phyloP scores from a whole-genome alignment of 2,113 vertebrate genomes.

The Antechinus stuartii region DNA sequence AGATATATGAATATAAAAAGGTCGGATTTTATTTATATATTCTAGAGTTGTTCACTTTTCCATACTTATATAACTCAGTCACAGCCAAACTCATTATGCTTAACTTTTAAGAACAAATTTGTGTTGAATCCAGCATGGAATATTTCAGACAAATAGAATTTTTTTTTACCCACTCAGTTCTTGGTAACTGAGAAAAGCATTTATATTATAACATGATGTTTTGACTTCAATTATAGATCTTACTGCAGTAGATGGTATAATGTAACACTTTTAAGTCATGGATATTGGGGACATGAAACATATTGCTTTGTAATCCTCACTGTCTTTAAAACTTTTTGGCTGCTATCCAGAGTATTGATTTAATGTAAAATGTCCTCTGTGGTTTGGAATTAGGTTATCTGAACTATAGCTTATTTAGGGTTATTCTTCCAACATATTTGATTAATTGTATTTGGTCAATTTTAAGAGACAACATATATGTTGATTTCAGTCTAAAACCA shows the following conservation, averaged over 20 bases:
- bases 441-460: neutral
- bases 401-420: neutral
- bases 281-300: neutral
- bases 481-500: neutral
- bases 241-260: neutral
- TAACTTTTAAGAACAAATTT: constrained; percentile 27
- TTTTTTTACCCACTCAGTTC: constrained; percentile 23
- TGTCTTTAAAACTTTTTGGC: neutral
- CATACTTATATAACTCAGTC: neutral
- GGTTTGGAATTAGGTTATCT: neutral
- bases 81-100: neutral
- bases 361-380: neutral
- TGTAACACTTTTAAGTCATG: neutral
- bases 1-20: neutral
- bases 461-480: neutral
- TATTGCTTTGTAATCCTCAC: fast-evolving
- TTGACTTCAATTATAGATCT: neutral
- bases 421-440: neutral
- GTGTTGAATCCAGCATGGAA: constrained; percentile 7
- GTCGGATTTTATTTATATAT: neutral
- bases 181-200: neutral
- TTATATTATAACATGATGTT: neutral
- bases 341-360: neutral
- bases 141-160: constrained; percentile 14
- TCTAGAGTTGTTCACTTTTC: neutral